These are phyloP conservation scores for Phaonia tiefii DNA, from an alignment of 2,888 invertebrate species.

Conservation along the genomic window DNA sequence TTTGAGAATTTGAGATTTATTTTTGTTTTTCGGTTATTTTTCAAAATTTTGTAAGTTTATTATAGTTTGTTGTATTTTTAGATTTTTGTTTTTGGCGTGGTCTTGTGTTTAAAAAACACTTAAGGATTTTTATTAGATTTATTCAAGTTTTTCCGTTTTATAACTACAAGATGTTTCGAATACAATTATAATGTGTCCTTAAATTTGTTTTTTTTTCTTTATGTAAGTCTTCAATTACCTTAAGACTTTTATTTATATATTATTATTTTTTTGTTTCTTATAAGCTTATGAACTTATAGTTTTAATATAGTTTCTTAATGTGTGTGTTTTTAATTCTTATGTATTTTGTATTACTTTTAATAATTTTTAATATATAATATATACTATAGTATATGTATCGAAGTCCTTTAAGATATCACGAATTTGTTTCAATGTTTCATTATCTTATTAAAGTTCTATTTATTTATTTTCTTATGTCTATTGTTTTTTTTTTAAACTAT, in stretches of 20 bases:
- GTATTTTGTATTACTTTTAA: slow-evolving; percentile 72
- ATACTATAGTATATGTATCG: slow-evolving; percentile 81
- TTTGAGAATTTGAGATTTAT: slow-evolving; percentile 54
- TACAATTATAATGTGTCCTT: slow-evolving; percentile 48
- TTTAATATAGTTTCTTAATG: slow-evolving; percentile 74
- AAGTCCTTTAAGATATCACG: slow-evolving; percentile 81
- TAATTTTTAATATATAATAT: slow-evolving; percentile 74
- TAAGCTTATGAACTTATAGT: slow-evolving; percentile 66
- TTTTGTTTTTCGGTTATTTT: slow-evolving; percentile 14
- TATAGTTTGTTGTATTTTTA: slow-evolving; percentile 57
- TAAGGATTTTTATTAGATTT: slow-evolving; percentile 51
- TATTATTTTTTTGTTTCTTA: slow-evolving; percentile 53
- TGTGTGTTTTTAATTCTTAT: no score
- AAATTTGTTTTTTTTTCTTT: slow-evolving; percentile 24
- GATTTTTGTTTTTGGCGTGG: slow-evolving; percentile 64
- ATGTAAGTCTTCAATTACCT: slow-evolving; percentile 61
- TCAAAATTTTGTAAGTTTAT: slow-evolving; percentile 55
- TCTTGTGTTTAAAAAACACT: slow-evolving; percentile 66
- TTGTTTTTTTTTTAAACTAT: slow-evolving; percentile 69
- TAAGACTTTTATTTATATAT: slow-evolving; percentile 60
- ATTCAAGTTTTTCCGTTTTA: slow-evolving; percentile 32
- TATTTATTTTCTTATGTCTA: slow-evolving; percentile 61
- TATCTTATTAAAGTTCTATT: slow-evolving; percentile 77
- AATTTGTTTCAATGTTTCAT: slow-evolving; percentile 81
- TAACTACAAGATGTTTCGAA: slow-evolving; percentile 51